Percentiles rank a stretch among this genome's conserved stretches.
Evolutionary conservation across 1,140 invertebrate species (phyloP).

Genomic region (Papilio polyxenes): DNA sequence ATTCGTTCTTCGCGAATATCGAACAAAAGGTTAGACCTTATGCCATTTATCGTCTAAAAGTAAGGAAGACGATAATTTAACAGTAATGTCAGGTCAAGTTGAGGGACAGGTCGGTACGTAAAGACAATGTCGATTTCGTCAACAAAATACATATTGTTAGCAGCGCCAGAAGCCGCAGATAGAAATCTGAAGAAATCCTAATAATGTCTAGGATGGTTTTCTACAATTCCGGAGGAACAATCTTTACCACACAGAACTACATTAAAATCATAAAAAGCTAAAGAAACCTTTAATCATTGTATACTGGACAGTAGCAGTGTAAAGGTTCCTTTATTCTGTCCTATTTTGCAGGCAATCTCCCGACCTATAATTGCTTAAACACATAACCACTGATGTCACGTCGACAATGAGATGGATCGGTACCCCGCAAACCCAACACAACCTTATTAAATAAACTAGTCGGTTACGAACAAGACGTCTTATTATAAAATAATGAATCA

Average conservation of each 20-base stretch:
- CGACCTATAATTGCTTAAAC: slow-evolving; percentile 57
- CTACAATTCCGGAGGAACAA: not conserved
- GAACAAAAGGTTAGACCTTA: not conserved
- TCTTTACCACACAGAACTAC: not conserved
- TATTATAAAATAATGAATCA: slow-evolving; percentile 10
- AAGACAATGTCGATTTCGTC: no score
- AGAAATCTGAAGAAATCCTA: no score
- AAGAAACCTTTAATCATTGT: not conserved
- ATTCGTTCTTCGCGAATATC: not conserved
- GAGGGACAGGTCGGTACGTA: no score
- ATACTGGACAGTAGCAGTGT: not conserved
- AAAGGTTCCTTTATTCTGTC: slow-evolving; percentile 32
- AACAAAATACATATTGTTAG: no score
- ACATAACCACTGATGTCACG: slow-evolving; percentile 53
- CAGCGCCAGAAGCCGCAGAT: no score
- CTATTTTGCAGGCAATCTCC: slow-evolving; percentile 46
- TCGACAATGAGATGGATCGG: slow-evolving; percentile 40
- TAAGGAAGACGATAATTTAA: no score
- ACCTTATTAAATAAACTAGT: slow-evolving; percentile 37
- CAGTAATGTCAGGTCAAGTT: no score
- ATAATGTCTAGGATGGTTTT: no score
- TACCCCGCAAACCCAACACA: slow-evolving; percentile 11
- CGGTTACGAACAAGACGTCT: not conserved
- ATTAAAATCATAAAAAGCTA: not conserved
- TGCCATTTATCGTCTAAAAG: not conserved